Conservation (phyloP, 2,113 vertebrate species). For the Dipodomys ordii region DNA sequence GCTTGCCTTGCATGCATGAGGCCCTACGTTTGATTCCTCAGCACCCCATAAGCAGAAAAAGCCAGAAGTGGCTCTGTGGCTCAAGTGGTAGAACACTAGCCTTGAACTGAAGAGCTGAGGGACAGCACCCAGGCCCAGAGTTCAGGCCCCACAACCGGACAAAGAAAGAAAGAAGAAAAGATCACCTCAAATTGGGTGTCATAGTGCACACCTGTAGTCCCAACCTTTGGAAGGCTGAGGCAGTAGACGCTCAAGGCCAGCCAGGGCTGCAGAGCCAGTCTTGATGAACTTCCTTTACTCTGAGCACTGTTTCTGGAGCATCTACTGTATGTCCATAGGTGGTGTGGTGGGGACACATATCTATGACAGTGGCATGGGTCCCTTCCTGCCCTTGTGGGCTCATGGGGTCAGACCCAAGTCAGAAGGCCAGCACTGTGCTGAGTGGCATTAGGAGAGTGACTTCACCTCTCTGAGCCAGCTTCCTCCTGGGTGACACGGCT, state of each 20-base stretch:
- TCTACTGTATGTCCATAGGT: background rate
- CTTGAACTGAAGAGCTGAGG: no score
- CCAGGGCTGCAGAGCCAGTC: background rate
- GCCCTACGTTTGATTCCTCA: no score
- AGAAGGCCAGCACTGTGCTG: background rate
- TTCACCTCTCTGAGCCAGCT: slow-evolving; percentile 7
- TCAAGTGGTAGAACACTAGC: no score
- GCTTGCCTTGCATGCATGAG: no score
- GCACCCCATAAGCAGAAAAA: no score
- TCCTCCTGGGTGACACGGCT: slow-evolving; percentile 40
- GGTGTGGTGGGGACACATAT: background rate
- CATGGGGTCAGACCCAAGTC: background rate
- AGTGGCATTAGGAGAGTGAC: background rate
- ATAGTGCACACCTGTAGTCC: background rate
- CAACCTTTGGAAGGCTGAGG: no score
- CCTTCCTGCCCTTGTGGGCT: background rate
- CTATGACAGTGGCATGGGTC: background rate
- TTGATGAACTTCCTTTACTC: background rate
- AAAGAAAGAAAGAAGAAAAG: no score
- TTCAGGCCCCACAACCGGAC: no score
- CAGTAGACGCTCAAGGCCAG: no score
- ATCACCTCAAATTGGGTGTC: no score
- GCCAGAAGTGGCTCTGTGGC: no score
- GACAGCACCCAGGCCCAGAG: no score
- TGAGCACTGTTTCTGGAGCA: background rate